Base-by-base conservation (phyloP, 1,140 invertebrate species). In the Agraylea sexmaculata region DNA sequence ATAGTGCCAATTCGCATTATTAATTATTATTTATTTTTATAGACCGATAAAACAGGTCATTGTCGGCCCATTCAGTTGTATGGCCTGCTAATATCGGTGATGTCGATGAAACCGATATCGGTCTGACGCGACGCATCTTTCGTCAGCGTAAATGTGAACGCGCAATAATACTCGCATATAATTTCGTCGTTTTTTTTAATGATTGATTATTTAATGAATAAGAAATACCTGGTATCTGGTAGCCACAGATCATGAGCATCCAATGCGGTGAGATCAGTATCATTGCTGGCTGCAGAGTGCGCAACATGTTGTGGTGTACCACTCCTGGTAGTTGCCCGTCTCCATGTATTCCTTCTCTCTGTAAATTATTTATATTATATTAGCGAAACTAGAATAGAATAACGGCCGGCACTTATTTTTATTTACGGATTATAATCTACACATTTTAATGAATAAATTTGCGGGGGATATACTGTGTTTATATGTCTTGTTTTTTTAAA, bases 171-270 rank as follows among this genome's bases (percentile, higher is more conserved):
- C 18, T 8, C 2, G 33, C 33, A n/a, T 20, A 17, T 10, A 20
- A 32, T 17, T 17, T 32, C 15, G 11, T 17, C 30, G 18, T 32
- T 32, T 17, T 4, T 1, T n/a, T 32, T 6, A 12, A 34, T 3
- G 12, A 32, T 35, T 17, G 18, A 17, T 3, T 35, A n/a, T 34
- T 18, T 5, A 18, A 34, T 15, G 5, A 4, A 33, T 33, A 33
- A 4, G 18, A 16, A 16, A 33, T 55, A 73, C 71, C 71, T 71
- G 30, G 77, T 75, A 46, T 85, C 82, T 34, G 80, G 80, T 23
- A 85, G 63, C 82, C 81, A 85, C 2, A 86, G 68, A 48, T 86
- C 82, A 55, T 83, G 78, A 10, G 78, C 80, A 55, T 84, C 81
- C 43, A 85, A 61, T 0, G 79, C 83, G 25, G 81, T 82, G 23